Conservation (phyloP, 2,113 vertebrate genomes). For the Oncorhynchus keta region DNA sequence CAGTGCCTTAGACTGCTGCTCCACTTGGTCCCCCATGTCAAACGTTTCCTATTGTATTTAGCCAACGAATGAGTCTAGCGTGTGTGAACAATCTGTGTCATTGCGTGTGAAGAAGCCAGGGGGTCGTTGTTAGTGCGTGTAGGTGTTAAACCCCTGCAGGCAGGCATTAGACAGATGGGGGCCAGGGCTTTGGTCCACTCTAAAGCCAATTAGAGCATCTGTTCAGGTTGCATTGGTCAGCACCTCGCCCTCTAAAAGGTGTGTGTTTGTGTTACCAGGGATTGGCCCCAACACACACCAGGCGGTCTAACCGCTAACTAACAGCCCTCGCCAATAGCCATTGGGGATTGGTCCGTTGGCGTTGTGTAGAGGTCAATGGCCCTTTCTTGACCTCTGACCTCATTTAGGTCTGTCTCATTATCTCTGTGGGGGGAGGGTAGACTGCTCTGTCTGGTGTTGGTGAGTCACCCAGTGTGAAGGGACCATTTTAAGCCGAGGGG, state of each 20-base stretch:
- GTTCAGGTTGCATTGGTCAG: background rate
- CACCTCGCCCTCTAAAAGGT: background rate
- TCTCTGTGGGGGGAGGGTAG: background rate
- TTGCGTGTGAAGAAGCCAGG: background rate
- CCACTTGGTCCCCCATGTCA: too few relatives aligned
- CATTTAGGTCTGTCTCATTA: constrained; percentile 29
- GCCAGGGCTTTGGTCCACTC: background rate
- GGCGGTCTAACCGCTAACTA: too few relatives aligned
- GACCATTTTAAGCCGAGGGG: background rate
- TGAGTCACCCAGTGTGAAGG: background rate
- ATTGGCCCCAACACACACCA: constrained; percentile 7
- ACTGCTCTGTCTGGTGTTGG: background rate
- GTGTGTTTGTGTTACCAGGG: background rate
- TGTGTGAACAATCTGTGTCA: background rate
- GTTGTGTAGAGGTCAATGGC: constrained; percentile 40
- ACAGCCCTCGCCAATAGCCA: too few relatives aligned
- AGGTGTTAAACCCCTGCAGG: background rate
- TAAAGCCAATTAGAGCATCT: background rate
- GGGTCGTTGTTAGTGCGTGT: background rate
- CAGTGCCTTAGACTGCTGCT: too few relatives aligned
- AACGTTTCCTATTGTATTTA: too few relatives aligned
- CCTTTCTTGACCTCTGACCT: constrained; percentile 40
- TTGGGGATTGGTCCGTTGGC: constrained; percentile 14
- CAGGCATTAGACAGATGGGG: constrained; percentile 9
- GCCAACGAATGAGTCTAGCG: too few relatives aligned